phyloP scores from a whole-genome alignment of 2,888 invertebrate genomes.

The Drosophila borealis region DNA sequence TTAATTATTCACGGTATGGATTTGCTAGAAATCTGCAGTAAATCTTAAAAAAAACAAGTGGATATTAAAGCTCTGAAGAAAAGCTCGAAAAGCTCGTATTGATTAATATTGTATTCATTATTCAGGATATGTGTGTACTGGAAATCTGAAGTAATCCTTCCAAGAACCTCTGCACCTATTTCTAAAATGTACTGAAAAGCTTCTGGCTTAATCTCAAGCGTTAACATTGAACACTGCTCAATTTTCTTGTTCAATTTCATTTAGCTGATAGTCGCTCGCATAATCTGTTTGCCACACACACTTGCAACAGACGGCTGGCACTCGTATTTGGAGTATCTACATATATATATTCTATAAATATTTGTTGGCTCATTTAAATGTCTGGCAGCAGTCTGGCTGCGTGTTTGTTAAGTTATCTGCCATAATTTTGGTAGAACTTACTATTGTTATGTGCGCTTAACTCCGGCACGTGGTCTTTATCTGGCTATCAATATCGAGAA shows the following conservation, averaged over 20 bases:
- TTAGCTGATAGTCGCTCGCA: conserved; percentile 37
- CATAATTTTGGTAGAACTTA: conserved; percentile 11
- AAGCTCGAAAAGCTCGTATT: no score
- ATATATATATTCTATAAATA: conserved; percentile 64
- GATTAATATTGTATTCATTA: no score
- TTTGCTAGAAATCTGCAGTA: no score
- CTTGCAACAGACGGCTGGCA: conserved; percentile 7
- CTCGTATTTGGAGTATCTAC: conserved; percentile 34
- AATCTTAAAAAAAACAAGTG: no score
- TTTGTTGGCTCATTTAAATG: conserved; percentile 66
- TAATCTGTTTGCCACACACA: conserved; percentile 42
- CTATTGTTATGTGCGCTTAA: conserved; percentile 14
- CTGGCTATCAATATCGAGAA: conserved; percentile 20
- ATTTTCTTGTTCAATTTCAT: conserved; percentile 11
- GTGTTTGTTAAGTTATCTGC: conserved; percentile 21
- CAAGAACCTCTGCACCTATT: no score
- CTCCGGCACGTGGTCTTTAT: conserved; percentile 7
- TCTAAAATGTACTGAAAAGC: no score
- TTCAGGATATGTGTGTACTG: no score
- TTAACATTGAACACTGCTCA: conserved; percentile 22
- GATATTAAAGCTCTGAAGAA: no score
- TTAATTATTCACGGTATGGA: no score
- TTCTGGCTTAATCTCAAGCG: conserved; percentile 16
- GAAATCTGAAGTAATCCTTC: no score
- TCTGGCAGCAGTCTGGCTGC: conserved; percentile 64